Percentiles rank a stretch among this genome's conserved stretches.
These are phyloP conservation scores for Adelphocoris suturalis DNA, from an alignment of 2,888 invertebrate species.

Conservation along the genomic window DNA sequence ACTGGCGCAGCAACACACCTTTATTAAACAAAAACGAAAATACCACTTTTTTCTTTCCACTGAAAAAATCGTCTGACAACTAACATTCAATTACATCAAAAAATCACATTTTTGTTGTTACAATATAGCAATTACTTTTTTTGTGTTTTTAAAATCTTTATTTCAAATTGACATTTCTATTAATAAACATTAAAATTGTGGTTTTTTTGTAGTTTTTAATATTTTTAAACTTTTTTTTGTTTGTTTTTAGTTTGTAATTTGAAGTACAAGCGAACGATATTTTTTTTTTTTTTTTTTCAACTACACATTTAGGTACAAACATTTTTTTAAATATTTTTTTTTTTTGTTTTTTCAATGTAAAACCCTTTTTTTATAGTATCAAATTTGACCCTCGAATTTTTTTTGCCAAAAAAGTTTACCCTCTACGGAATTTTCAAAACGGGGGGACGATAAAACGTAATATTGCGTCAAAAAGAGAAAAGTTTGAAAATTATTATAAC, in stretches of 20 bases:
- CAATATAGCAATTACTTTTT: constrained; percentile 56
- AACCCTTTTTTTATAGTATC: constrained; percentile 33
- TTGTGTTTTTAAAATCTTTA: constrained; percentile 16
- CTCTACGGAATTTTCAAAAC: not conserved
- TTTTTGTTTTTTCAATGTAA: not conserved
- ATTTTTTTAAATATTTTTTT: constrained; percentile 41
- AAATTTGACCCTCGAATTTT: not conserved
- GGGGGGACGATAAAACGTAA: not conserved
- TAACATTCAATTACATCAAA: constrained; percentile 73
- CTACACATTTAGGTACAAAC: constrained; percentile 72
- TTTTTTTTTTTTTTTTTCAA: constrained; percentile 56
- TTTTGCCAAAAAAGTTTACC: constrained; percentile 19
- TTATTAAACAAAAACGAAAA: constrained; percentile 36
- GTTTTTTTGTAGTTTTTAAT: constrained; percentile 29
- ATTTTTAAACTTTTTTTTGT: constrained; percentile 49
- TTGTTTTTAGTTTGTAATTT: constrained; percentile 33
- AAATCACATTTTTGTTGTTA: constrained; percentile 59
- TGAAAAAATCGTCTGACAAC: constrained; percentile 22
- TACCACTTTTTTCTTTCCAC: constrained; percentile 22
- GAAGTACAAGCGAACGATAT: constrained; percentile 65
- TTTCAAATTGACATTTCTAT: constrained; percentile 66
- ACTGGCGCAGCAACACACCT: too few relatives aligned
- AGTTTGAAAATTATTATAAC: not conserved
- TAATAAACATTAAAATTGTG: constrained; percentile 63
- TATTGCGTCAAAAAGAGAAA: not conserved